Base-by-base conservation (phyloP, 2,888 invertebrate genomes). In the Pantelozetes paolii region DNA sequence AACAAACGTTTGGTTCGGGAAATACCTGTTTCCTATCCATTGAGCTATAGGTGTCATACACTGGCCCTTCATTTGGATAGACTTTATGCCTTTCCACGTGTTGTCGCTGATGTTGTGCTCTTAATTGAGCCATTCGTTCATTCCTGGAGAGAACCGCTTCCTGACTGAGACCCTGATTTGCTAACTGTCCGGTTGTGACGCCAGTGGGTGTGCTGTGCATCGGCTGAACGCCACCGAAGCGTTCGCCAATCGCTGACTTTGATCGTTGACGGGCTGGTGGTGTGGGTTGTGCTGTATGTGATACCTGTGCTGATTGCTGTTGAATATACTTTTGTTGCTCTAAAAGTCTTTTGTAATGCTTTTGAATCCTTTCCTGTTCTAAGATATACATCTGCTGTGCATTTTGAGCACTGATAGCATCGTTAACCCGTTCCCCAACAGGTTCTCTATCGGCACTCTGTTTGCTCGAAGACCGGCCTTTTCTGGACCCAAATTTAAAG, bases 51-150 rank as follows among this genome's bases (percentile, higher is more conserved):
- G 64, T 36, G 20, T 64, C 64, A 64, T 64, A 64, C 6, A 64
- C 18, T 5, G 32, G 36, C 40, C 18, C 64, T 5, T 64, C 36
- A 59, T 59, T 59, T 3, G 86, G 86, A 79, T 87, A 87, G 74
- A 85, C 85, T 0, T 86, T 86, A 73, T 86, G 85, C 69, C 87
- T 81, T 79, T 86, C 85, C 23, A 83, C 83, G 80, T 87, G 86
- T 59, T 85, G 81, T 54, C 86, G 84, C 79, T 87, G 87, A 78
- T 87, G 86, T 77, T 85, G 83, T 1, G 83, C 81, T 42, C 85
- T 79, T 74, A 86, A 79, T 76, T 84, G 84, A 77, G 85, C 84
- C 75, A 86, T 85, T 74, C 84, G 80, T 76, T 85, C 85, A 11
- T 82, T 81, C 11, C 54, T 26, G 8, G 72, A 69, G 18, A 64